These are phyloP conservation scores for Hystrix cristata DNA, from an alignment of 2,113 vertebrate genomes.

Conservation along the genomic window DNA sequence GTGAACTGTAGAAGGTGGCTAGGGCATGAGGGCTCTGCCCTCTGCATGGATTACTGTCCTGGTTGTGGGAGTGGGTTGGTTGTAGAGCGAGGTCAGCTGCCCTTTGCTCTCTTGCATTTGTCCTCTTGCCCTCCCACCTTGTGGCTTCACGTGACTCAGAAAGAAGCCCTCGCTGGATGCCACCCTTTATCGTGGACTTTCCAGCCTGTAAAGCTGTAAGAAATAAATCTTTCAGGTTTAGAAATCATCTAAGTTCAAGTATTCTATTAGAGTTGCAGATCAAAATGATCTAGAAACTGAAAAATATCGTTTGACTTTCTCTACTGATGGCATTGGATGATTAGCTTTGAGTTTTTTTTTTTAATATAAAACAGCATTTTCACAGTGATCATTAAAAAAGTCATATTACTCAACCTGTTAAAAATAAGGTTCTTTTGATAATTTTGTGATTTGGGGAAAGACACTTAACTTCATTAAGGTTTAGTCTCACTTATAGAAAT, in stretches of 20 bases:
- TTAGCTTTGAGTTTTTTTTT: conserved; percentile 30
- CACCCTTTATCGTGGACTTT: not conserved
- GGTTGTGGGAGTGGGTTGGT: not conserved
- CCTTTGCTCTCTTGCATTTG: not conserved
- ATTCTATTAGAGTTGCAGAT: not conserved
- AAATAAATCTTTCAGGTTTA: not conserved
- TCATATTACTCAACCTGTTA: not conserved
- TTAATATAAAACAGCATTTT: not conserved
- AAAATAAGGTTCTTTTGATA: not conserved
- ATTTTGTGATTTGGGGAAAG: not conserved
- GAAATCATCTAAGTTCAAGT: not conserved
- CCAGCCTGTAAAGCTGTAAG: not conserved
- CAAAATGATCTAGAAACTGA: not conserved
- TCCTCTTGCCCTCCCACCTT: not conserved
- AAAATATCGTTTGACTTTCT: conserved; percentile 35
- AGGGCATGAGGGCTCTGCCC: not conserved
- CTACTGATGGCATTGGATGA: not conserved
- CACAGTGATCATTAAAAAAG: not conserved
- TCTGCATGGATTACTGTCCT: not conserved
- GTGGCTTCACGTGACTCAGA: not conserved
- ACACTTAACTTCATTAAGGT: not conserved
- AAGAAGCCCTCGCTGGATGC: not conserved
- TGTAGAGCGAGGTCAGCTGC: not conserved
- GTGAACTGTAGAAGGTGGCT: too few species aligned
- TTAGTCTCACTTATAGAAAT: conserved; percentile 21